Percentiles rank a stretch among this genome's conserved stretches.
These are phyloP conservation scores for pig (Sus scrofa) DNA, from an alignment of 2,113 vertebrate genomes.

Conservation along the genomic window DNA sequence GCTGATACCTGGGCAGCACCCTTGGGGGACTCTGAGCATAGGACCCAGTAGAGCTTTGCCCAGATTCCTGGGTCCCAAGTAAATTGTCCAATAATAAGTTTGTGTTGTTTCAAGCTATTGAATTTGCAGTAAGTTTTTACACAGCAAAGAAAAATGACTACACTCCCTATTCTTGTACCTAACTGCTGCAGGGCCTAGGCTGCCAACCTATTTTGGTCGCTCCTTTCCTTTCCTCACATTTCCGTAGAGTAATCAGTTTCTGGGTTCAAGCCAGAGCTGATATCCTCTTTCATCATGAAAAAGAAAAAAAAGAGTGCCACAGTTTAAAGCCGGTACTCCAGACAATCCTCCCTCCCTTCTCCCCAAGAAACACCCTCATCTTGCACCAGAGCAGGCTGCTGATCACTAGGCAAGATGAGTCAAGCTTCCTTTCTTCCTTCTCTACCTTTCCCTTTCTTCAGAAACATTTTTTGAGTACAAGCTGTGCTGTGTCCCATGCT, in stretches of 20 bases:
- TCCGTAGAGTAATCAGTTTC: background rate
- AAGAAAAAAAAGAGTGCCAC: background rate
- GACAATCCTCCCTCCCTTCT: background rate
- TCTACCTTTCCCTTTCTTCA: background rate
- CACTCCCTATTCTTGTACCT: background rate
- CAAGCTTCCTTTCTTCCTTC: background rate
- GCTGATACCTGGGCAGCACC: background rate
- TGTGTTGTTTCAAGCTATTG: conserved; percentile 2
- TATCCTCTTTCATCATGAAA: background rate
- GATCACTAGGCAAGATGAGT: background rate
- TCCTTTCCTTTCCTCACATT: background rate
- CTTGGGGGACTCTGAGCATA: background rate
- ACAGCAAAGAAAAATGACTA: background rate
- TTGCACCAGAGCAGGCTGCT: background rate
- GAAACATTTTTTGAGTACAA: background rate
- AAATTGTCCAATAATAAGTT: background rate
- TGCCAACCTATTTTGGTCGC: background rate
- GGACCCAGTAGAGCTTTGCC: background rate
- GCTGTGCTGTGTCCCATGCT: background rate
- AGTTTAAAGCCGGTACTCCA: conserved; percentile 31
- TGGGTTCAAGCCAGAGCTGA: background rate
- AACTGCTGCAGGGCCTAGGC: background rate
- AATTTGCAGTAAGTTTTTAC: background rate
- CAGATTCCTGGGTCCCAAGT: background rate
- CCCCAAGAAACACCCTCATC: background rate